These are phyloP conservation scores for Octomys mimax DNA, from an alignment of 2,797 vertebrate species.

Conservation along the genomic window DNA sequence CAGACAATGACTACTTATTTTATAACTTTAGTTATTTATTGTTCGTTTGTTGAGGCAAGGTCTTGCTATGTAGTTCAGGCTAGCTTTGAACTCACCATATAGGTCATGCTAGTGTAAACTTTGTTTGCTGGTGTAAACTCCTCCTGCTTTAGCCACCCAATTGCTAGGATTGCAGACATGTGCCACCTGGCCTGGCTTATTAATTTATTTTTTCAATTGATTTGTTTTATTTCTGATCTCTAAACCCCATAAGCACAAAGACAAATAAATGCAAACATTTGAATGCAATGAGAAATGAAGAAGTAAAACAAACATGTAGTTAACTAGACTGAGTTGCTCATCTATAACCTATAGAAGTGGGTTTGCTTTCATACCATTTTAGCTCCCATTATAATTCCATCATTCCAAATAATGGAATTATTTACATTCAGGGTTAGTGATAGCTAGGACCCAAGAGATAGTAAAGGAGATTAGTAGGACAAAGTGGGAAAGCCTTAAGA, in stretches of 20 bases:
- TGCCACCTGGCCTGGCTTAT: neutral
- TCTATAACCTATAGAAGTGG: neutral
- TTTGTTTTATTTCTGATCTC: conserved; percentile 18
- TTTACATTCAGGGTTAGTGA: neutral
- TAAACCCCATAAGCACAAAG: neutral
- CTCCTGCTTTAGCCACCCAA: neutral
- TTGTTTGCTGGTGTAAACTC: neutral
- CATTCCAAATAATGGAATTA: neutral
- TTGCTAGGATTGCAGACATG: neutral
- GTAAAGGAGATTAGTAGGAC: neutral
- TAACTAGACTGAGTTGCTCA: neutral
- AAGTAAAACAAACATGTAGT: neutral
- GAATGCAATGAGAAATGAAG: conserved; percentile 26
- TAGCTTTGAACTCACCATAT: neutral
- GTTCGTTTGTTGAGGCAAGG: neutral
- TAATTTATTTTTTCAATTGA: conserved; percentile 39
- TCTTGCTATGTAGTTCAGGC: neutral
- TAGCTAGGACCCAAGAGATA: conserved; percentile 5
- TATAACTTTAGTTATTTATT: neutral
- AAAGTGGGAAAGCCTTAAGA: neutral
- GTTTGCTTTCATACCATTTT: conserved; percentile 33
- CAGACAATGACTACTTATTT: conserved; percentile 19
- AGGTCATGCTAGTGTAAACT: neutral
- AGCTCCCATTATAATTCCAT: neutral
- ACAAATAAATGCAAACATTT: conserved; percentile 45